phyloP scores from a whole-genome alignment of 2,888 invertebrate species.

The Lasioglossum lativentre region DNA sequence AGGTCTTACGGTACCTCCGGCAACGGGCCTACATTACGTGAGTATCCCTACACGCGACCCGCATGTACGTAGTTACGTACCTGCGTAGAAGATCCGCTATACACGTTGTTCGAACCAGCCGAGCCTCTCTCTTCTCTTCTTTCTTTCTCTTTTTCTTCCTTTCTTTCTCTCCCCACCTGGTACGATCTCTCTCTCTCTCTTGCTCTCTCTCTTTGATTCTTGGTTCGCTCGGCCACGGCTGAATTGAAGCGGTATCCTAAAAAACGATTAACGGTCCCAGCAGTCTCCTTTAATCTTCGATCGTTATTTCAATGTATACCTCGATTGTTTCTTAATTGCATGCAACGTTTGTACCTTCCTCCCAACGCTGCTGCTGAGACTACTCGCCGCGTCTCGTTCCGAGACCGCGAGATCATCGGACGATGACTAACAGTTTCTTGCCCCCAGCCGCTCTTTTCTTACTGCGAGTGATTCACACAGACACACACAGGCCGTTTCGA shows the following conservation, averaged over 20 bases:
- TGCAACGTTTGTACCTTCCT: conserved; percentile 34
- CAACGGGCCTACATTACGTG: conserved; percentile 84
- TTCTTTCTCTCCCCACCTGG: neutral
- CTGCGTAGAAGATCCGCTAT: conserved; percentile 70
- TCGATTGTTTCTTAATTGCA: conserved; percentile 36
- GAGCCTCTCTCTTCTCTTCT: conserved; percentile 31
- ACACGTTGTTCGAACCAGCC: conserved; percentile 59
- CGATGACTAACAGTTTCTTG: conserved; percentile 38
- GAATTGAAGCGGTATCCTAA: conserved; percentile 51
- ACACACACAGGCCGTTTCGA: neutral
- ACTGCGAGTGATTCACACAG: neutral
- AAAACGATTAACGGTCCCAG: conserved; percentile 52
- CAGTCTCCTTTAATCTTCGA: conserved; percentile 31
- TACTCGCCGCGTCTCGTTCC: neutral
- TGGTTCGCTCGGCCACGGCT: conserved; percentile 17
- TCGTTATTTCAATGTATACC: conserved; percentile 29
- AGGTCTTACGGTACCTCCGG: conserved; percentile 83
- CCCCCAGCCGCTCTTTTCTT: neutral
- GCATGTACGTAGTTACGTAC: conserved; percentile 65
- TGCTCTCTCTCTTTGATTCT: conserved; percentile 20
- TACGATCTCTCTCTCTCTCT: neutral
- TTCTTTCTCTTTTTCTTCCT: neutral
- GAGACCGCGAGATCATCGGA: conserved; percentile 16
- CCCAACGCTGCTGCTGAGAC: neutral
- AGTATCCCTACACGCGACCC: conserved; percentile 74